Conservation (phyloP, 1,140 invertebrate species). For the Pseudomyrmex pallidus region DNA sequence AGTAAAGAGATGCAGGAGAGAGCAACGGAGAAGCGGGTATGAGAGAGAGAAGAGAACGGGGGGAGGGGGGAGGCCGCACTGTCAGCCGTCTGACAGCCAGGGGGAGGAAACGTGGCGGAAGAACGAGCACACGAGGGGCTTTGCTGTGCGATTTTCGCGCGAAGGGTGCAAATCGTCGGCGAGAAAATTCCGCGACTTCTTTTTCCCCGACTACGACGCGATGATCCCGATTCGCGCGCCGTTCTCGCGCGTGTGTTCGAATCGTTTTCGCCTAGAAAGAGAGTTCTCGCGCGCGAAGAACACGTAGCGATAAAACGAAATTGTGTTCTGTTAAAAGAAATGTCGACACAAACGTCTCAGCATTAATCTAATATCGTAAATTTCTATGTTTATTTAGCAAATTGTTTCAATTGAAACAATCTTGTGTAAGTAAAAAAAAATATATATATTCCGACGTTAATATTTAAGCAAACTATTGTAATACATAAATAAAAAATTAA, state of each 20-base stretch:
- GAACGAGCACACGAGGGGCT: slow-evolving; percentile 69
- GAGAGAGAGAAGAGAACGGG: neutral
- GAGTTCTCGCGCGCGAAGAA: neutral
- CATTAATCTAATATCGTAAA: too few species aligned
- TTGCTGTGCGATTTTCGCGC: slow-evolving; percentile 73
- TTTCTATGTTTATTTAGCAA: too few species aligned
- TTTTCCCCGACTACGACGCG: slow-evolving; percentile 23
- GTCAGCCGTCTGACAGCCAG: slow-evolving; percentile 75
- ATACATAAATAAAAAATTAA: too few species aligned
- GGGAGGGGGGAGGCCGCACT: slow-evolving; percentile 1
- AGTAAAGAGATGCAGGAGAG: slow-evolving; percentile 46
- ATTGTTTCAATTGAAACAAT: too few species aligned
- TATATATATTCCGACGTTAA: too few species aligned
- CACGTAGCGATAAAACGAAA: neutral
- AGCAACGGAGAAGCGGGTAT: slow-evolving; percentile 1
- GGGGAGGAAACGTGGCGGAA: slow-evolving; percentile 79
- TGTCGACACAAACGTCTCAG: too few species aligned
- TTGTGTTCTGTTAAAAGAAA: too few species aligned
- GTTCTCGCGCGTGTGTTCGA: neutral
- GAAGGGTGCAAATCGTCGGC: slow-evolving; percentile 75
- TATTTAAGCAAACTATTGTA: too few species aligned
- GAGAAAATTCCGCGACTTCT: slow-evolving; percentile 58
- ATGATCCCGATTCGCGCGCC: neutral
- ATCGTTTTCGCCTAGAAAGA: slow-evolving; percentile 1
- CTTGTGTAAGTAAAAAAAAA: too few species aligned